These are phyloP conservation scores for silkworm (Bombyx mori) DNA, from an alignment of 1,140 invertebrate genomes.

Conservation along the genomic window ASM3026992v2 NC_085125.1:6360501-6361000, in stretches of 20 bases:
- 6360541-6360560: constrained; percentile 69
- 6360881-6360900: no score
- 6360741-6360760: neutral
- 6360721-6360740: no score
- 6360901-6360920: no score
- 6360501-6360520: constrained; percentile 55
- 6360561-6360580: constrained; percentile 81
- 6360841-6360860: no score
- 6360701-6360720: no score
- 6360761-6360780: neutral
- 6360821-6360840: neutral
- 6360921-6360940: no score
- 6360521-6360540: constrained; percentile 62
- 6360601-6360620: constrained; percentile 80
- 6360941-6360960: no score
- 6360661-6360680: constrained; percentile 38
- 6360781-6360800: neutral
- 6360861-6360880: no score
- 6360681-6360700: no score
- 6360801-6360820: neutral
- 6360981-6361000: no score
- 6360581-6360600: constrained; percentile 83
- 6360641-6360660: constrained; percentile 47
- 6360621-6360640: constrained; percentile 63
- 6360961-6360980: no score